A percentile compares a stretch with the other conserved stretches of the same genome.
Evolutionary conservation across 2,797 vertebrate species (phyloP).

Genomic region (Xenentodon cancila): DNA sequence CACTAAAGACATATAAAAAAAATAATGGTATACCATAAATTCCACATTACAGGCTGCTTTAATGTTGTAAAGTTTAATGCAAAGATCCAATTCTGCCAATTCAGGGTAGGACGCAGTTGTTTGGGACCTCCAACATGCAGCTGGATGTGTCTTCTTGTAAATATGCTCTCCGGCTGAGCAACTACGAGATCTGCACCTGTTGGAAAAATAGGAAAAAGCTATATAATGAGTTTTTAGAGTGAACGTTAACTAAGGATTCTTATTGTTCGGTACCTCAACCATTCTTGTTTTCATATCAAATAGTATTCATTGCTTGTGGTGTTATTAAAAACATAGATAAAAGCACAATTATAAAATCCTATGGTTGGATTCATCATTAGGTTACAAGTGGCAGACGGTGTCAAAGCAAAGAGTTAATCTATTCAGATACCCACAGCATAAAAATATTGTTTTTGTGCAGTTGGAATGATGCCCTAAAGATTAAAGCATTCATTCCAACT

Average conservation of each 20-base stretch:
- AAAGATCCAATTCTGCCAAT: neutral
- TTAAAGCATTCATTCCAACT: neutral
- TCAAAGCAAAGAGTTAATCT: too few species aligned
- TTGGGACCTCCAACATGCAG: slow-evolving; percentile 1
- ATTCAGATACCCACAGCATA: neutral
- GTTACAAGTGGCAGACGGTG: too few species aligned
- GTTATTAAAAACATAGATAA: too few species aligned
- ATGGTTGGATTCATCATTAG: too few species aligned
- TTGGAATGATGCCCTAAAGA: neutral
- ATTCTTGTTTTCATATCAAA: neutral
- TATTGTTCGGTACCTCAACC: neutral
- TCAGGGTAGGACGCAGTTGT: neutral
- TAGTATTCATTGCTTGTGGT: too few species aligned
- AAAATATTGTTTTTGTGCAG: neutral
- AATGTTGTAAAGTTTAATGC: too few species aligned
- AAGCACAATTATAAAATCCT: too few species aligned
- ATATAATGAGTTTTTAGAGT: neutral
- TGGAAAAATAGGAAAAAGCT: neutral
- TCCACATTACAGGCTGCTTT: too few species aligned
- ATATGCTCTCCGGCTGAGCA: neutral
- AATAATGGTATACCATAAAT: too few species aligned
- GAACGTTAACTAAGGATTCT: neutral
- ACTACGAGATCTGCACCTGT: neutral
- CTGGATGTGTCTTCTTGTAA: slow-evolving; percentile 1
- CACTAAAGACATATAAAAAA: too few species aligned